Base-by-base conservation (phyloP, 2,888 invertebrate species). In the Dusona sp. region DNA sequence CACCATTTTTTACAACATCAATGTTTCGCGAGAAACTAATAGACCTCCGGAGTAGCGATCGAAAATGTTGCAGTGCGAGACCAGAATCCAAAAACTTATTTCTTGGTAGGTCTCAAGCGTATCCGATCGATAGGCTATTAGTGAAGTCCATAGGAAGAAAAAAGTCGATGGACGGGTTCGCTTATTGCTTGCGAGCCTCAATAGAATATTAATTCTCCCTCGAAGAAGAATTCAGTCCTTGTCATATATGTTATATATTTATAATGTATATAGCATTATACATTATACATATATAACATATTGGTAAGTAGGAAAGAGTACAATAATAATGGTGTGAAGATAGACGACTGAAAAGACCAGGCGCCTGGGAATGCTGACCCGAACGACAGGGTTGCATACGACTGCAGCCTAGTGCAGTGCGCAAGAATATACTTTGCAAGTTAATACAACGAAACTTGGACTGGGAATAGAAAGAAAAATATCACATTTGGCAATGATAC, bases 11-110 rank as follows among this genome's bases (percentile, higher is more conserved):
- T 45, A 54, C 65, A 33, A 81, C 70, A 77, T 64, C 38, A 67
- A 61, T 33, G 51, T 22, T 73, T 48, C 65, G 42, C 64, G 38
- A 36, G 73, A 75, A 68, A 67, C n/a, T 25, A 9, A 22, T 8
- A 38, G 86, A 86, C 86, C 86, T 84, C 86, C 86, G 86, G 84
- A 67, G 84, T 86, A 33, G 82, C 83, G 80, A 81, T 78, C 61
- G 67, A 77, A 61, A 29, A 51, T 61, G 67, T 67, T 48, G 61
- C 16, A 67, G 68, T n/a, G 67, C 51, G 68, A 81, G 73, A 84
- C 78, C 74, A 42, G 74, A 83, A 86, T 86, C 77, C 64, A 68
- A 68, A 81, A 84, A 81, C 33, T 65, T 77, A 48, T 83, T 77
- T 73, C 67, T 67, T 70, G 42, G 48, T 54, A 57, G 70, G 33